Evolutionary conservation across 2,797 vertebrate species (phyloP).

Genomic region (Sebastes hubbsi): DNA sequence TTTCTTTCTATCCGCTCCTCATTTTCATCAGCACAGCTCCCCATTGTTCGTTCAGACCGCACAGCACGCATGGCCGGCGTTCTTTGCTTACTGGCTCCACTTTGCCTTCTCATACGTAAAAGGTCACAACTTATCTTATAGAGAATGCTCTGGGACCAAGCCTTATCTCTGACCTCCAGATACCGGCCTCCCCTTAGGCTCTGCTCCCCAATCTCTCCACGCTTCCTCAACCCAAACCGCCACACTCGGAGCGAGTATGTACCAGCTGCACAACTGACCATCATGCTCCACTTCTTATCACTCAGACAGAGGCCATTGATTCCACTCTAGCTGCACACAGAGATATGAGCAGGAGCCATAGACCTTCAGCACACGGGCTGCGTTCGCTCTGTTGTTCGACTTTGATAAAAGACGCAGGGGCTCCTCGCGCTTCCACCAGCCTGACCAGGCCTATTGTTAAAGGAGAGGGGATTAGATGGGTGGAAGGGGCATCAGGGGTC

Average conservation of each 20-base stretch:
- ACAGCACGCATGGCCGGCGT: neutral
- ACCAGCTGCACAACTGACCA: constrained; percentile 48
- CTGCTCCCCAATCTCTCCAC: constrained; percentile 33
- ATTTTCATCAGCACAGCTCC: constrained; percentile 6
- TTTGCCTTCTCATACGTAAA: constrained; percentile 10
- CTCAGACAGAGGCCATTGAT: constrained; percentile 50
- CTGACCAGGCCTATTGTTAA: constrained; percentile 66
- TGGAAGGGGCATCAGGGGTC: constrained; percentile 42
- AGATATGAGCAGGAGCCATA: constrained; percentile 45
- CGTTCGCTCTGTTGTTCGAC: constrained; percentile 52
- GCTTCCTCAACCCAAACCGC: constrained; percentile 13
- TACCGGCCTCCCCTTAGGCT: constrained; percentile 18
- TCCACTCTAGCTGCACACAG: constrained; percentile 38
- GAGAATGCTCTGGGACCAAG: constrained; percentile 1
- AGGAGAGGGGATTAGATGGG: constrained; percentile 60
- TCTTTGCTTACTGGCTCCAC: neutral
- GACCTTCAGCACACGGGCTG: constrained; percentile 31
- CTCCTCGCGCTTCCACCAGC: constrained; percentile 26
- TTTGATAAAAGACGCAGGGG: constrained; percentile 59
- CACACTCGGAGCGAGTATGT: constrained; percentile 19
- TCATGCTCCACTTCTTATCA: constrained; percentile 55
- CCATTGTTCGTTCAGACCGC: neutral
- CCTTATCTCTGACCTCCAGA: constrained; percentile 60
- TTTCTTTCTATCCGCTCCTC: neutral
- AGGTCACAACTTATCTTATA: constrained; percentile 48